A percentile compares a stretch with the other conserved stretches of the same genome.
These are phyloP conservation scores for Achlya flavicornis DNA, from an alignment of 2,888 invertebrate species.

Conservation along the genomic window DNA sequence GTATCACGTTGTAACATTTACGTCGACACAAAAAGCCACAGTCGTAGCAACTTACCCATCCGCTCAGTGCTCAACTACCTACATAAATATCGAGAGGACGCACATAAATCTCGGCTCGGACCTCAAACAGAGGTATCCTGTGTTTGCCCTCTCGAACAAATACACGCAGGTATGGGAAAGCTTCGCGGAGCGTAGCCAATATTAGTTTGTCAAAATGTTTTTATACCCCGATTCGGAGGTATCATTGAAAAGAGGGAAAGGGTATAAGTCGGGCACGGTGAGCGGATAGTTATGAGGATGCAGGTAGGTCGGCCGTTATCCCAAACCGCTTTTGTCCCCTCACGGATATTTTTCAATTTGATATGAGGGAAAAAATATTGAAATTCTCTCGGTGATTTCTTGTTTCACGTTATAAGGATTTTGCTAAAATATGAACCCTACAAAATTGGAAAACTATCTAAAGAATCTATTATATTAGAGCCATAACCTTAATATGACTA, in stretches of 20 bases:
- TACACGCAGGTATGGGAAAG: background rate
- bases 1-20: background rate
- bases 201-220: slow-evolving; percentile 55
- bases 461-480: background rate
- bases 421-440: slow-evolving; percentile 9
- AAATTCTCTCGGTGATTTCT: slow-evolving; percentile 15
- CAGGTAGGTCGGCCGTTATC: slow-evolving; percentile 32
- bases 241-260: slow-evolving; percentile 44
- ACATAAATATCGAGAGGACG: slow-evolving; percentile 8
- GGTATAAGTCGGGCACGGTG: slow-evolving; percentile 34
- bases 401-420: slow-evolving; percentile 5
- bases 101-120: slow-evolving; percentile 4
- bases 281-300: slow-evolving; percentile 35
- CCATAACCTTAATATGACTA: background rate
- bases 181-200: slow-evolving; percentile 31
- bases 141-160: slow-evolving; percentile 35
- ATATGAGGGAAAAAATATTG: slow-evolving; percentile 35
- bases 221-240: slow-evolving; percentile 28
- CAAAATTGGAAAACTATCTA: background rate
- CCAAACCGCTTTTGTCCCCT: slow-evolving; percentile 33
- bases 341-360: slow-evolving; percentile 50
- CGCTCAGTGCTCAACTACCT: background rate
- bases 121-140: slow-evolving; percentile 4
- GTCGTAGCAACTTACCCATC: background rate
- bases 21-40: background rate